Percentiles rank a stretch among this genome's conserved stretches.
Evolutionary conservation across 2,888 invertebrate genomes (phyloP).

Genomic region (Rotaria magnacalcarata): DNA sequence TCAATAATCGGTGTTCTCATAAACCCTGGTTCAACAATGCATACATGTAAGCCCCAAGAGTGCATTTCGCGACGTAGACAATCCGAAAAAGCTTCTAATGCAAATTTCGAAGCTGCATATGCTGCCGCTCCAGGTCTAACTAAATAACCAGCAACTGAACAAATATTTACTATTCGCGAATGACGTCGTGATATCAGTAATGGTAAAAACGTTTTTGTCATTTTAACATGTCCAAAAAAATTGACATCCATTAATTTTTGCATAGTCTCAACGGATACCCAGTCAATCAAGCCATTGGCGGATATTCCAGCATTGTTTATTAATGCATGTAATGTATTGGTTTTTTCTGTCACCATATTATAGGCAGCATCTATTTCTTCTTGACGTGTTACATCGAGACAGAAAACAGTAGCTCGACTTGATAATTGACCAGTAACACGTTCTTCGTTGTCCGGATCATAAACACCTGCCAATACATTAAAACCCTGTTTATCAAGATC

Average conservation of each 20-base stretch:
- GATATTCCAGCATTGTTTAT: background rate
- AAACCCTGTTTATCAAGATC: slow-evolving; percentile 9
- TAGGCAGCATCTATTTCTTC: background rate
- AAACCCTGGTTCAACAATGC: background rate
- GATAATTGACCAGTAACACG: background rate
- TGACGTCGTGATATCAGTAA: background rate
- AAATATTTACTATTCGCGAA: background rate
- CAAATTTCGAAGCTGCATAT: background rate
- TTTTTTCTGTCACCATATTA: background rate
- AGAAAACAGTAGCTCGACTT: background rate
- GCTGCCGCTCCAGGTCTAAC: background rate
- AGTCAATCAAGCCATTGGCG: background rate
- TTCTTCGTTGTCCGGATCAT: background rate
- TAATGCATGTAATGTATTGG: background rate
- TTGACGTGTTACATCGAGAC: background rate
- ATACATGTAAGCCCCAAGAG: background rate
- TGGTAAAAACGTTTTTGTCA: background rate
- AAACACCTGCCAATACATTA: background rate
- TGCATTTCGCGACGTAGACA: background rate
- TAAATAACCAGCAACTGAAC: background rate
- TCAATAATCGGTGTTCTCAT: background rate
- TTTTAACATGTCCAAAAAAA: background rate
- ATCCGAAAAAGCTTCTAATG: slow-evolving; percentile 17
- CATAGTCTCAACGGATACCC: background rate
- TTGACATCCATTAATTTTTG: background rate